Percentiles rank a stretch among this genome's conserved stretches.
Conservation (phyloP, 2,113 vertebrate genomes). For the Opisthocomus hoazin region DNA sequence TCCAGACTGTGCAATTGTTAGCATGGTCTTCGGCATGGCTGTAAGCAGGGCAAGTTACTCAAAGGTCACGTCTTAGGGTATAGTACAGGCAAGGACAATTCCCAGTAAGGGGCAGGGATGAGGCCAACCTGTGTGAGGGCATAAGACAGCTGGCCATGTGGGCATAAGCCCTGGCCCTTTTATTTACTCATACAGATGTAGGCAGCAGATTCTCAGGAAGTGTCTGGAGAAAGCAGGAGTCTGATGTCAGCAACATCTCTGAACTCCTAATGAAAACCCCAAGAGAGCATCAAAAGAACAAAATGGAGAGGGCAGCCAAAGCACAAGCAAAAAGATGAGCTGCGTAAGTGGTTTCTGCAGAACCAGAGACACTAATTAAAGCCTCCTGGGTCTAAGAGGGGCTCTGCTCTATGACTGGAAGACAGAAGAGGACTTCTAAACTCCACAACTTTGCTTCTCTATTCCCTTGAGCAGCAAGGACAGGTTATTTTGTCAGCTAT, state of each 20-base stretch:
- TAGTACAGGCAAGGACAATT: background rate
- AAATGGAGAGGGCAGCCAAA: background rate
- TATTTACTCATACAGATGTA: background rate
- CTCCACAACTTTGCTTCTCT: background rate
- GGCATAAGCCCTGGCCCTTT: background rate
- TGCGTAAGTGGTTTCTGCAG: background rate
- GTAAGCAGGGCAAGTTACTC: background rate
- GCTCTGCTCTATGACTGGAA: background rate
- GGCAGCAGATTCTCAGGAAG: background rate
- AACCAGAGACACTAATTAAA: background rate
- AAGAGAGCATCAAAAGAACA: background rate
- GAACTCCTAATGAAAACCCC: background rate
- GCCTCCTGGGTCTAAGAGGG: background rate
- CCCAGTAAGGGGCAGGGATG: background rate
- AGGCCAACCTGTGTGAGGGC: background rate
- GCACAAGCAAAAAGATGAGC: background rate
- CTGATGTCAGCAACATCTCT: background rate
- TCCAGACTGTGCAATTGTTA: background rate
- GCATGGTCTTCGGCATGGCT: accelerated
- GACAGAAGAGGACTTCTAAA: background rate
- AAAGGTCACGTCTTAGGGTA: background rate
- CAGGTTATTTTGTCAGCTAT: background rate
- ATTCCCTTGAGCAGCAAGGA: background rate
- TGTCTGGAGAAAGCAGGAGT: background rate
- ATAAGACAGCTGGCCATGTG: background rate